phyloP scores from a whole-genome alignment of 2,113 vertebrate genomes.

The Gymnarchus niloticus region DNA sequence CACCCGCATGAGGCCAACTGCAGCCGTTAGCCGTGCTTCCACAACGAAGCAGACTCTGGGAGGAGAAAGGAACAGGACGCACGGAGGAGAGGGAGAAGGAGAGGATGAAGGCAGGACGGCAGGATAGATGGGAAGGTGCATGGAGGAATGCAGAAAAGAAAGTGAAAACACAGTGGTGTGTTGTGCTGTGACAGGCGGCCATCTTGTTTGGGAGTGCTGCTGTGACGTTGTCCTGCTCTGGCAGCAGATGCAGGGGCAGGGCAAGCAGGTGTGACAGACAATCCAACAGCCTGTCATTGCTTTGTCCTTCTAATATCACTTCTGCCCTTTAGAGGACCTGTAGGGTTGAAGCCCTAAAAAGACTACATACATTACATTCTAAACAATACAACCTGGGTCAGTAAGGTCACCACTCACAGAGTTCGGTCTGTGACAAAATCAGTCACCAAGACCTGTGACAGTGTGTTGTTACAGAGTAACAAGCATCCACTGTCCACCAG shows the following conservation, averaged over 20 bases:
- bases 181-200: not conserved
- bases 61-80: constrained; percentile 3
- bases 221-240: not conserved
- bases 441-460: not conserved
- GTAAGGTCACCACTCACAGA: not conserved
- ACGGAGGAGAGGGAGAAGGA: constrained; percentile 10
- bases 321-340: not conserved
- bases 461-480: not conserved
- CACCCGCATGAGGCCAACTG: constrained; percentile 39
- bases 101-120: not conserved
- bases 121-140: not conserved
- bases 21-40: constrained; percentile 45
- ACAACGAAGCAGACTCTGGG: constrained; percentile 42
- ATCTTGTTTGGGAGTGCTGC: not conserved
- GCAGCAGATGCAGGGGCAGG: not conserved
- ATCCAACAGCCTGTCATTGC: not conserved
- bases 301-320: not conserved
- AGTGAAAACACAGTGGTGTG: not conserved
- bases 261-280: not conserved
- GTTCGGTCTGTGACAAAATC: not conserved
- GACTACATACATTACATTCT: not conserved
- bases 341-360: not conserved
- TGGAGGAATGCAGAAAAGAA: not conserved
- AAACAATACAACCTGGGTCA: not conserved
- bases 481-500: too few relatives aligned